Conservation (phyloP, 2,797 vertebrate species). For the Urosaurus nigricauda region DNA sequence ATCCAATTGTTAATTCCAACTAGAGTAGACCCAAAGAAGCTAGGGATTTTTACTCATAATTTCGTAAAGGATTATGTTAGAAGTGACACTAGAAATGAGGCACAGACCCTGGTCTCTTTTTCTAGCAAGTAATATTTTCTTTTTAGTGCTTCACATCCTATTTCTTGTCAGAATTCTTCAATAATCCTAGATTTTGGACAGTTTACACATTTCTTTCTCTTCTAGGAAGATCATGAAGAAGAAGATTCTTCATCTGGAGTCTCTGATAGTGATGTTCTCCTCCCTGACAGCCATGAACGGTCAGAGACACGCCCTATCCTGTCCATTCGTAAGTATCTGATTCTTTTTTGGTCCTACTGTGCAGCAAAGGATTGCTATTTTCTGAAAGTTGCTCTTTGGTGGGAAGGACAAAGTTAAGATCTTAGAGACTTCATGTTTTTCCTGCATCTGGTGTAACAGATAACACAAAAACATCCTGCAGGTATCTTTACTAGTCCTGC, state of each 20-base stretch:
- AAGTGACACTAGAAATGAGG: too few species aligned
- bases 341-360: neutral
- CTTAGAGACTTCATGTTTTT: neutral
- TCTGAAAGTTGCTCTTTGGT: neutral
- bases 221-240: constrained; percentile 79
- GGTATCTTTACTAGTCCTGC: neutral
- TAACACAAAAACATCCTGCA: neutral
- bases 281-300: constrained; percentile 82
- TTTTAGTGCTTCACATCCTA: constrained; percentile 16
- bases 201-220: constrained; percentile 23
- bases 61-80: too few species aligned
- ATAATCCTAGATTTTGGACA: constrained; percentile 25
- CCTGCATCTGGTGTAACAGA: neutral
- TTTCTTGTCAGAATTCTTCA: constrained; percentile 55
- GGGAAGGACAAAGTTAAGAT: neutral
- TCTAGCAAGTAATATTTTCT: neutral
- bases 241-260: constrained; percentile 87
- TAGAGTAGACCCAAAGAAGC: neutral
- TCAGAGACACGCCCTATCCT: constrained; percentile 92
- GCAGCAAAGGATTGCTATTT: neutral
- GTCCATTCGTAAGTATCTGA: constrained; percentile 90
- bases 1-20: too few species aligned
- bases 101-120: neutral
- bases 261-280: constrained; percentile 87
- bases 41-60: neutral